phyloP scores from a whole-genome alignment of 2,888 invertebrate species.

The Diaprepes abbreviatus region DNA sequence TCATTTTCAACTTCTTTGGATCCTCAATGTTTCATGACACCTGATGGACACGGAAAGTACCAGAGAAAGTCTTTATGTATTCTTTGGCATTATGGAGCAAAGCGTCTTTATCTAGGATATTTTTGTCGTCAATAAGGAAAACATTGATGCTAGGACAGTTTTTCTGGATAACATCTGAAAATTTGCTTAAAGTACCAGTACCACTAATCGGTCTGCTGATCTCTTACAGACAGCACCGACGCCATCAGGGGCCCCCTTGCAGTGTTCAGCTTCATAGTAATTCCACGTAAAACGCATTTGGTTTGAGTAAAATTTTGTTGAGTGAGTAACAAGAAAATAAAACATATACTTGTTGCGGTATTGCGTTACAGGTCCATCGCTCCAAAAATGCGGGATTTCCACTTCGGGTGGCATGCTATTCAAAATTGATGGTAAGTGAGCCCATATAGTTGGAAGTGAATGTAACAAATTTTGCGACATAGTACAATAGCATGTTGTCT shows the following conservation, averaged over 20 bases:
- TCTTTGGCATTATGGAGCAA: not conserved
- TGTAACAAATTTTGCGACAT: not conserved
- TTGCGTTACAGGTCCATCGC: conserved; percentile 60
- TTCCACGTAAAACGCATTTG: not conserved
- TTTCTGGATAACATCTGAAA: not conserved
- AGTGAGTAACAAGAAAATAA: conserved; percentile 52
- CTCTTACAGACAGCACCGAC: not conserved
- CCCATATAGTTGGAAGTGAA: conserved; percentile 27
- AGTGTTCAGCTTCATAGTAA: not conserved
- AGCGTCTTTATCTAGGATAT: not conserved
- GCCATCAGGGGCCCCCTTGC: not conserved
- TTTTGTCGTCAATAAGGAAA: not conserved
- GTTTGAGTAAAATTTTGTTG: conserved; percentile 28
- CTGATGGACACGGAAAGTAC: not conserved
- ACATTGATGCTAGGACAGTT: not conserved
- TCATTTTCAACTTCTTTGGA: not conserved
- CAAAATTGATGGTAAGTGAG: conserved; percentile 51
- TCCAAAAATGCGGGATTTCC: conserved; percentile 58
- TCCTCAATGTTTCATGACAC: not conserved
- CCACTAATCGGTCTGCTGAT: not conserved
- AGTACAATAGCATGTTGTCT: too few species aligned
- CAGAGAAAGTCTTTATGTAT: not conserved
- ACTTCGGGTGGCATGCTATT: conserved; percentile 50
- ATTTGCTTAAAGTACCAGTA: not conserved
- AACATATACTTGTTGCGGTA: conserved; percentile 47